Base-by-base conservation (phyloP, 2,888 invertebrate species). In the Rhyacophila evoluta region DNA sequence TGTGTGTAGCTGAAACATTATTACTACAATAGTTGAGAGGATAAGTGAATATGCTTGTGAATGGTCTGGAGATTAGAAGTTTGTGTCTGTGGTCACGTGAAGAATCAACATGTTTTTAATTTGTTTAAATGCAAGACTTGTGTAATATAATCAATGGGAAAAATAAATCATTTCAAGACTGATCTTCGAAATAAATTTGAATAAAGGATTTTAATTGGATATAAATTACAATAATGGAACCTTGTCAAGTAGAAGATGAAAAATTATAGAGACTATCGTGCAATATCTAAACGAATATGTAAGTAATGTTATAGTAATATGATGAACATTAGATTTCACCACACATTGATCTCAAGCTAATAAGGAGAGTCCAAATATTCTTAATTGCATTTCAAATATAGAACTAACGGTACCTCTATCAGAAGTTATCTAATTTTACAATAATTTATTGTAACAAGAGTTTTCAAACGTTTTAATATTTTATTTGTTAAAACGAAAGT, bases 291-390 rank as follows among this genome's bases (percentile, higher is more conserved):
- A 55, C 19, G 25, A 55, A 55, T 55, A 55, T 55, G 10, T 12
- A 15, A 39, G 12, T 39, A 12, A 39, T 39, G 25, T 55, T 8
- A 55, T 55, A 19, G 19, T 55, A 25, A 19, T 55, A 55, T 19
- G 10, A 55, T 55, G 55, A 55, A 19, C 15, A 8, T 55, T 55
- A 55, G 19, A 25, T 19, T 19, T 55, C 25, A 19, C 55, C 55
- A 25, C 55, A 55, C 55, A 55, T 55, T 55, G 55, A 55, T 55
- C 25, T 55, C 55, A 55, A 55, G 55, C 55, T 55, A 55, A 19
- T 55, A 25, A 12, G 10, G 19, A 55, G 55, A 55, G 6, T 55
- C 25, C 55, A 55, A 55, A 55, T 55, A 55, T 55, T 55, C 19
- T 55, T 55, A 25, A 25, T 55, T 55, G 55, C 25, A 55, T 55